Evolutionary conservation across 2,113 vertebrate species (phyloP).

Genomic region (Oryzias curvinotus): DNA sequence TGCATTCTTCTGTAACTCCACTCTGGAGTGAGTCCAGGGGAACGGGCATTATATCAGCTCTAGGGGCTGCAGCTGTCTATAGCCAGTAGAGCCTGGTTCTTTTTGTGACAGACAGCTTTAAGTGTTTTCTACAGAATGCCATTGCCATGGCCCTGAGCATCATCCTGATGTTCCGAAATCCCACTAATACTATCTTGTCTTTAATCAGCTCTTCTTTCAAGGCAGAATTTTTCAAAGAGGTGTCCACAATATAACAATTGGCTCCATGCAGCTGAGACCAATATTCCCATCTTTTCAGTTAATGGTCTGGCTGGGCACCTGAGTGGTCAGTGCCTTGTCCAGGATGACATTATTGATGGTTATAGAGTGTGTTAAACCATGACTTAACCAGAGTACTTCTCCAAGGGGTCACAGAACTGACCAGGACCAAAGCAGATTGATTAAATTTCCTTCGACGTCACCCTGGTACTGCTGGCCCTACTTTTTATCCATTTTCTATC

Average conservation of each 20-base stretch:
- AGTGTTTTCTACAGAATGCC: conserved; percentile 40
- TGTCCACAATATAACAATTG: conserved; percentile 58
- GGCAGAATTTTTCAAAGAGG: conserved; percentile 70
- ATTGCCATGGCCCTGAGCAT: conserved; percentile 60
- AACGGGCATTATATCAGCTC: conserved; percentile 44
- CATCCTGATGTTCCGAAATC: conserved; percentile 65
- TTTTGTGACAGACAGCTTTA: conserved; percentile 56
- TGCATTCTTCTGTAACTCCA: conserved; percentile 68
- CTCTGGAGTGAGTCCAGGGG: conserved; percentile 62
- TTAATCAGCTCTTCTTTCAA: conserved; percentile 72
- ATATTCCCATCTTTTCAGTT: conserved; percentile 35
- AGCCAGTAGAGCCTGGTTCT: conserved; percentile 30
- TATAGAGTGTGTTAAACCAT: conserved; percentile 34
- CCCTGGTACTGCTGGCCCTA: conserved; percentile 26
- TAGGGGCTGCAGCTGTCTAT: conserved; percentile 65
- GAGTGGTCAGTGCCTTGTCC: conserved; percentile 37
- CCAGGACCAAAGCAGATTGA: conserved; percentile 46
- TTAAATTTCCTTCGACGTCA: conserved; percentile 46
- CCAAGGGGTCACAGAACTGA: conserved; percentile 49
- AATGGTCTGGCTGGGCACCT: conserved; percentile 19
- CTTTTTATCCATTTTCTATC: conserved; percentile 36
- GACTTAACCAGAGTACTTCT: conserved; percentile 33
- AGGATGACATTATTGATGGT: conserved; percentile 47
- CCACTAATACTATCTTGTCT: conserved; percentile 71
- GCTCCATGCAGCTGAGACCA: conserved; percentile 31